Evolutionary conservation across 2,797 vertebrate species (phyloP).

Genomic region (Pempheris klunzingeri): DNA sequence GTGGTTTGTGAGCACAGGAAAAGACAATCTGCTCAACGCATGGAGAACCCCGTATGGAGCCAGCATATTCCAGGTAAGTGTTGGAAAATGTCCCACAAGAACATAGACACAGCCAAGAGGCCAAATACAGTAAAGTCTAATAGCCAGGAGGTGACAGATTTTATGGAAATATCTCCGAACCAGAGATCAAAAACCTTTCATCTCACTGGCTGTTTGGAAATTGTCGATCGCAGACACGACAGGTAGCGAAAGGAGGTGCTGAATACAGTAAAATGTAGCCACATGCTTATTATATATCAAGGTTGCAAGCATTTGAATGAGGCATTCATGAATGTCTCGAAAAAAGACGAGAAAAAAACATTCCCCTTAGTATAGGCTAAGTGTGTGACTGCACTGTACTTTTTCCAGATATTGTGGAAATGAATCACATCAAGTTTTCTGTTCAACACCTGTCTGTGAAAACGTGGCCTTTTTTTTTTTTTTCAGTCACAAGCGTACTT

Average conservation of each 20-base stretch:
- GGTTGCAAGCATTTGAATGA: slow-evolving; percentile 19
- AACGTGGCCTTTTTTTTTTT: background rate
- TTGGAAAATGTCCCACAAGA: background rate
- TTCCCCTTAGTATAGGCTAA: background rate
- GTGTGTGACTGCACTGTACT: background rate
- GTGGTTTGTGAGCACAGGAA: slow-evolving; percentile 91
- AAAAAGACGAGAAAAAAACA: too few species aligned
- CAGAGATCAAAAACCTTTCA: background rate
- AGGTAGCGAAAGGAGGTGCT: background rate
- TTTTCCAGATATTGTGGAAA: background rate
- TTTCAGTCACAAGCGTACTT: background rate
- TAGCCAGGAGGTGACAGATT: background rate
- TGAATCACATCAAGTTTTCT: background rate
- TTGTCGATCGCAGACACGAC: background rate
- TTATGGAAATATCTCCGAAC: background rate
- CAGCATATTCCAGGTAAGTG: slow-evolving; percentile 88
- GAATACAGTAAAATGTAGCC: background rate
- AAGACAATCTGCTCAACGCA: slow-evolving; percentile 90
- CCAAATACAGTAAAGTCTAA: background rate
- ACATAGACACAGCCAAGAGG: slow-evolving; percentile 5
- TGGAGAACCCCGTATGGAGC: slow-evolving; percentile 90
- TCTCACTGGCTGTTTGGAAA: background rate
- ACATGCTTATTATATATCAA: background rate
- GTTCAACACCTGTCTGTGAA: background rate
- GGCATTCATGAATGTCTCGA: background rate